Evolutionary conservation across 2,888 invertebrate species (phyloP), one percentile per base, ranked within the genome.

Genomic region (Coecobrya sp.): DNA sequence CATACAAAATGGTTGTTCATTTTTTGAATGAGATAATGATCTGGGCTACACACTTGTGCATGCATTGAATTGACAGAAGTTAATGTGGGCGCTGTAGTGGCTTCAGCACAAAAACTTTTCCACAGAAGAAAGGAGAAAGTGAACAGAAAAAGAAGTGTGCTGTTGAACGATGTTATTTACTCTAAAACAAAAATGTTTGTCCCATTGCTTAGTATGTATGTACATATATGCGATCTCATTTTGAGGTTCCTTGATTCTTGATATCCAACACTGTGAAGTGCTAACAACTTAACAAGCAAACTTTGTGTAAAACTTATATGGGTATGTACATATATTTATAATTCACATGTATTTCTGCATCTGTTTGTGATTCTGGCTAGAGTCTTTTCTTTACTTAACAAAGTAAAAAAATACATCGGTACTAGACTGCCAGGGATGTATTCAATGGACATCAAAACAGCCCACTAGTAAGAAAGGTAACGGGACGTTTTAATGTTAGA

Each of bases 11-110:
- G 65, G 65, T 65, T 65, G 5, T 79, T 79, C 45, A 79, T 79
- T n/a, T 42, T 79, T 25, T 79, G 22, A 79, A 79, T 79, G 79
- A 19, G 79, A 79, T 52, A 79, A 79, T 79, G 79, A 79, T 79
- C 45, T 52, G 42, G 1, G 7, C 36, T 73, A 3, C 16, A 42
- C 42, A 73, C 3, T 73, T 73, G 10, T 42, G 73, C 36, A 42
- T 73, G 36, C 42, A 65, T 65, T 65, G 25, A 25, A 65, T 16
- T 19, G 11, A 42, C 42, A 73, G 10, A 68, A 27, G n/a, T 45
- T 42, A 13, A 19, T 59, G 59, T n/a, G 59, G 19, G 19, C 25
- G 65, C 27, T 19, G 25, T 45, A 22, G 79, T 45, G 25, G 49
- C 22, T 13, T 5, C 13, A 79, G 16, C 45, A 49, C 52, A 79